These are phyloP conservation scores for Hylia prasina DNA, from an alignment of 2,113 vertebrate species.

Conservation along the genomic window DNA sequence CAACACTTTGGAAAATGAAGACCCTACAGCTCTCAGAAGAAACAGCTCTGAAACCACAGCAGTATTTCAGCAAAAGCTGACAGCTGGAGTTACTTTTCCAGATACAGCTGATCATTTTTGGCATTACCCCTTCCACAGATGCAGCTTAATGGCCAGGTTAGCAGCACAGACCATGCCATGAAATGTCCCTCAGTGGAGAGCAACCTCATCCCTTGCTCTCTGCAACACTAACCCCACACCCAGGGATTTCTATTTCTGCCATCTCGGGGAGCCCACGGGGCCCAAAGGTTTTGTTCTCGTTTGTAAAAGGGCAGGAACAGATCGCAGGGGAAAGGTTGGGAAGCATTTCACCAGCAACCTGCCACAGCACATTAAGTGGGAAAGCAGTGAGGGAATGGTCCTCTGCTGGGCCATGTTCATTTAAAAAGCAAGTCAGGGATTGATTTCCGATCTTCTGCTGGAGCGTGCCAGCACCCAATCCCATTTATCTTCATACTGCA, in stretches of 20 bases:
- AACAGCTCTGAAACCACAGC: neutral
- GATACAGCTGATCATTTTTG: neutral
- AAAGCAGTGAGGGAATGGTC: neutral
- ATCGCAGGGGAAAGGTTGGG: neutral
- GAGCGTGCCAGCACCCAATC: constrained; percentile 1
- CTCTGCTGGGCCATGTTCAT: neutral
- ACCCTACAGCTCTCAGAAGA: neutral
- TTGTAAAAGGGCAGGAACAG: neutral
- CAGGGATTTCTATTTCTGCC: neutral
- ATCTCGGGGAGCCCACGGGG: neutral
- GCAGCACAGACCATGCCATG: neutral
- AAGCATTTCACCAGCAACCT: neutral
- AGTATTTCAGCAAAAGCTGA: neutral
- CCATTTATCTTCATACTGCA: constrained; percentile 43
- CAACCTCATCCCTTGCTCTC: neutral
- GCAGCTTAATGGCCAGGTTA: neutral
- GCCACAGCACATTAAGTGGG: neutral
- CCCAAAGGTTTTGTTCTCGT: neutral
- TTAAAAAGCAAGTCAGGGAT: constrained; percentile 7
- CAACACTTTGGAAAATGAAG: neutral
- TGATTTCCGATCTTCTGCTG: constrained; percentile 25
- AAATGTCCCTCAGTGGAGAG: neutral
- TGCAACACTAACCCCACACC: accelerated
- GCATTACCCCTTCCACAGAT: neutral
- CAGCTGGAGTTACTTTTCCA: neutral